phyloP scores from a whole-genome alignment of 2,797 vertebrate species.

The Rhinoraja longicauda region DNA sequence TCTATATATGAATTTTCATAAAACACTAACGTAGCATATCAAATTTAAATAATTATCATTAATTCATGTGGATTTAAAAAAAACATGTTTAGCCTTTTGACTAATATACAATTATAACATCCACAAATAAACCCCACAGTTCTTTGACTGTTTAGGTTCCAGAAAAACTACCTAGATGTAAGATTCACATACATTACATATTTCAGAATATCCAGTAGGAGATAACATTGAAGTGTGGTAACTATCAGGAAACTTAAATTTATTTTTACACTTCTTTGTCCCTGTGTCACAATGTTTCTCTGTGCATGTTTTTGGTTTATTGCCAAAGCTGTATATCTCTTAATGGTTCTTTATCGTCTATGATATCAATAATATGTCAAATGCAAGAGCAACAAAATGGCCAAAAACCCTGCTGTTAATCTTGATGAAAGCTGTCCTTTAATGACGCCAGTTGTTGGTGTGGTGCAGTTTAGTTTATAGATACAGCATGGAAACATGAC shows the following conservation, averaged over 20 bases:
- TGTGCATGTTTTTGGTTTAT: not conserved
- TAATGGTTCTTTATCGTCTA: not conserved
- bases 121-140: not conserved
- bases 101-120: not conserved
- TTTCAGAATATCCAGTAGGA: not conserved
- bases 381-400: not conserved
- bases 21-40: not conserved
- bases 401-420: too few species aligned
- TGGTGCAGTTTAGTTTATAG: too few species aligned
- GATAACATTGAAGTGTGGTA: not conserved
- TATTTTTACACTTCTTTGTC: not conserved
- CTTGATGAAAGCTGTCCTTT: too few species aligned
- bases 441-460: too few species aligned
- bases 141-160: slow-evolving; percentile 10
- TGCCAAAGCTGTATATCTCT: not conserved
- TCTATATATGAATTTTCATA: not conserved
- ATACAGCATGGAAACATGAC: too few species aligned
- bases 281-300: not conserved
- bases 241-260: not conserved
- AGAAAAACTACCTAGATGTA: not conserved
- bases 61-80: not conserved
- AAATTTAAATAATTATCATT: not conserved
- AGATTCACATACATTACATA: not conserved
- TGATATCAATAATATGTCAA: not conserved
- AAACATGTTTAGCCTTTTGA: not conserved